These are phyloP conservation scores for Ophioninae sp. DNA, from an alignment of 2,888 invertebrate genomes.

Conservation along the genomic window DNA sequence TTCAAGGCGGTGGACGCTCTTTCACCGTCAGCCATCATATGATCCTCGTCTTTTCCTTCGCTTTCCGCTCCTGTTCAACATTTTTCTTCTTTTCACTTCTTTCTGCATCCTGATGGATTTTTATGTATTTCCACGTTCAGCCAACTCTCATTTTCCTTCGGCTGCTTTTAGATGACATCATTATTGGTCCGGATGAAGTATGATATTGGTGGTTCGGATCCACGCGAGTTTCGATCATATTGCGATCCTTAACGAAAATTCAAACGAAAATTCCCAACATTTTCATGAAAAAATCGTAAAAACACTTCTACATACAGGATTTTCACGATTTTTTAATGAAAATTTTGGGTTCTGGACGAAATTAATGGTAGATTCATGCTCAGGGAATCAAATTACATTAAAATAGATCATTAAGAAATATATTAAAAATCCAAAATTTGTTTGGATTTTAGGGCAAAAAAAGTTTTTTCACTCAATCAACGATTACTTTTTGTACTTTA, in stretches of 20 bases:
- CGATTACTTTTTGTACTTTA: no score
- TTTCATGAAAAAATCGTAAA: no score
- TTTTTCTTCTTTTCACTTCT: not conserved
- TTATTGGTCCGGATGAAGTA: not conserved
- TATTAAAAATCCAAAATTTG: no score
- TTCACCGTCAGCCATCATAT: slow-evolving; percentile 63
- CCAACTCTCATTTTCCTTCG: not conserved
- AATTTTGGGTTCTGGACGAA: no score
- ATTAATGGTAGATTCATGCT: no score
- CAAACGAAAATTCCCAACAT: no score
- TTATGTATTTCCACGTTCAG: not conserved
- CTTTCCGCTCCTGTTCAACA: not conserved
- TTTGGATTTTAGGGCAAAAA: no score
- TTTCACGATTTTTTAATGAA: no score
- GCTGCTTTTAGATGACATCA: not conserved
- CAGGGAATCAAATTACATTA: no score
- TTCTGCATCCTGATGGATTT: not conserved
- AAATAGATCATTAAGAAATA: no score
- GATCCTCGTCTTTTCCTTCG: slow-evolving; percentile 40
- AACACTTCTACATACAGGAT: no score
- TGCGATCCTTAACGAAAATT: not conserved
- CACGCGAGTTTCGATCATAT: not conserved
- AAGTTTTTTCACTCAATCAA: no score
- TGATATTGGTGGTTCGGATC: not conserved
- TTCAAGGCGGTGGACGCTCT: slow-evolving; percentile 66